phyloP scores from a whole-genome alignment of 2,888 invertebrate genomes.

The Cephus pulcher region DNA sequence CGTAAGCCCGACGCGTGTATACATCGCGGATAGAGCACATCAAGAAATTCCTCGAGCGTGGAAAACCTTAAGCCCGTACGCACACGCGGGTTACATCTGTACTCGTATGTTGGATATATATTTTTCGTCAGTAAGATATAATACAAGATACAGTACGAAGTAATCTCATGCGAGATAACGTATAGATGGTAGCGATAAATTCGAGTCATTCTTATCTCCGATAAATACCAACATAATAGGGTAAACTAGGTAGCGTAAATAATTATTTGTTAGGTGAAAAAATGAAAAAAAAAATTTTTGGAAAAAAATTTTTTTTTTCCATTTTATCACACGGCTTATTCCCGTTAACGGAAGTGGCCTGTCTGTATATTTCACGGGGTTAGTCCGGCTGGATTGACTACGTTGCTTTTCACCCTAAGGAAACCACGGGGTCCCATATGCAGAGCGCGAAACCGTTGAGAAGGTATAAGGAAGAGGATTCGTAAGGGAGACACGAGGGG shows the following conservation, averaged over 20 bases:
- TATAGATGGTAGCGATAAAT: background rate
- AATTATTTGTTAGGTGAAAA: too few species aligned
- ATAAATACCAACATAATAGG: background rate
- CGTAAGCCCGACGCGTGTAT: background rate
- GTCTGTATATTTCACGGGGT: background rate
- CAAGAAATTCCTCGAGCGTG: constrained; percentile 49
- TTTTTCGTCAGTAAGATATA: background rate
- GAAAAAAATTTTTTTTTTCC: too few species aligned
- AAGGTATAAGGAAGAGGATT: constrained; percentile 9
- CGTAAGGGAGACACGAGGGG: constrained; percentile 21
- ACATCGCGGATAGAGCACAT: constrained; percentile 47
- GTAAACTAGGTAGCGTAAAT: too few species aligned
- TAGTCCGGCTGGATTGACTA: background rate
- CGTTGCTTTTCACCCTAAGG: background rate
- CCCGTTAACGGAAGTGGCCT: background rate
- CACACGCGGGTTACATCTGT: background rate
- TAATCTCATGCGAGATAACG: background rate
- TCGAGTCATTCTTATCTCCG: background rate
- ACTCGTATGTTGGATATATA: background rate
- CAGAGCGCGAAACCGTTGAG: constrained; percentile 13
- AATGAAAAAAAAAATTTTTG: too few species aligned
- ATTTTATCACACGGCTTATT: background rate
- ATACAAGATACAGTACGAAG: background rate
- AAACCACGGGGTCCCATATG: background rate
- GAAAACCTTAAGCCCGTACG: background rate